Evolutionary conservation across 2,797 vertebrate species (phyloP), one percentile per base, ranked within the genome.

Genomic region (Peromyscus attwateri): DNA sequence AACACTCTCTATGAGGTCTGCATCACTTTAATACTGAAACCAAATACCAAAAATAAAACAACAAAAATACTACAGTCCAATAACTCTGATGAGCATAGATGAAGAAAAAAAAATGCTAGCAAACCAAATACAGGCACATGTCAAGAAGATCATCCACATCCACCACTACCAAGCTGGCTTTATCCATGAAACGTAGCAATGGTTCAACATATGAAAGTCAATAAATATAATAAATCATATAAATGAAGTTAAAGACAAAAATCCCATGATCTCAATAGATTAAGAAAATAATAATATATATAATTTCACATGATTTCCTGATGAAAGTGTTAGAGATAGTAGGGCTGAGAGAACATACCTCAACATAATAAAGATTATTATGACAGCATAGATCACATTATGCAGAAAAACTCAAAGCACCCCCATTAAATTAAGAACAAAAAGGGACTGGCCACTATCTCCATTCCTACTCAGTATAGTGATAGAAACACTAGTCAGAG

Each of bases 401-500:
- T 66, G 64, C 23, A 66, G 11, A 29, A 66, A 31, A 31, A 13
- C 12, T 11, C 29, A 66, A 31, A 66, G 64, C 29, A 66, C 10
- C 31, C 27, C 12, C 4, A 66, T 31, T 31, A 31, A 66, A 31
- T 66, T 66, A 31, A 66, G 29, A 31, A 66, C 12, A 31, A 31
- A 13, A 97, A 98, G 98, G 98, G 98, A 98, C 98, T 98, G 98
- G 98, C 98, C 98, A 96, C 98, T 96, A 98, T 66, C 27, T 64
- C 29, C 64, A 31, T 31, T 66, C 11, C 11, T 66, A 31, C 31
- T 29, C 29, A 14, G 97, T 98, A 97, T 97, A 94, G 97, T 98
- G 98, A 95, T 96, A 98, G 97, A 96, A 97, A 73, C 97, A 98
- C 96, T 96, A 93, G 98, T 97, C 91, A 97, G 95, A 66, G 12